Evolutionary conservation across 2,113 vertebrate species (phyloP), one percentile per base, ranked within the genome.

Genomic region (Ariopsis seemanni): DNA sequence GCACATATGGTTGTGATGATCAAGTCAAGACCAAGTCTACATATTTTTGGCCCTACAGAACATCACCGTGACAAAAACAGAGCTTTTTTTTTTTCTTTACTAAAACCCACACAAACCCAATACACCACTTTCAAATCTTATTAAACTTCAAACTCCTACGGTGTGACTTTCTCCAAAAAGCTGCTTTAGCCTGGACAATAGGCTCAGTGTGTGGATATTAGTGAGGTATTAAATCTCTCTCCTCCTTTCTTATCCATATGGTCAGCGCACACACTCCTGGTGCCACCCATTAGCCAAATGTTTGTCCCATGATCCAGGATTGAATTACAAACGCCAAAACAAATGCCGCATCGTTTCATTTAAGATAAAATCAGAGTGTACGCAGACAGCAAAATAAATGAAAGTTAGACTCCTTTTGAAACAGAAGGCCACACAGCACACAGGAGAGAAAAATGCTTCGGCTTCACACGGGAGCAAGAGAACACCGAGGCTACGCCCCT

Each of bases 401-500:
- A 34, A 22, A 42, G 30, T 60, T n/a, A n/a, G 22, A 52, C 8
- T 42, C 7, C 48, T 60, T 58, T 62, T 55, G 20, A 58, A 67
- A 82, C 42, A 42, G 34, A 60, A 60, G 67, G 48, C 25, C 42
- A 48, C 20, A 80, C 34, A 77, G 18, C 42, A 77, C 14, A n/a
- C 72, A 7, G 60, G n/a, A 69, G 60, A 74, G 62, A 50, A 15
- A 79, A 50, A 27, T 11, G 69, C 25, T 27, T 22, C 48, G n/a
- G 20, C 20, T 30, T 22, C 34, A 15, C 57, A 57, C 22, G 17
- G 50, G 63, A 85, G 55, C 60, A 53, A 81, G 27, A 85, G 58
- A 71, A 15, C 82, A 63, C 9, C 87, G 88, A 72, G 77, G 89
- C 69, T 55, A 34, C 92, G 87, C 90, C 93, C 92, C 89, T 91